Conservation (phyloP, 2,888 invertebrate genomes). For the Parasteatoda lunata region DNA sequence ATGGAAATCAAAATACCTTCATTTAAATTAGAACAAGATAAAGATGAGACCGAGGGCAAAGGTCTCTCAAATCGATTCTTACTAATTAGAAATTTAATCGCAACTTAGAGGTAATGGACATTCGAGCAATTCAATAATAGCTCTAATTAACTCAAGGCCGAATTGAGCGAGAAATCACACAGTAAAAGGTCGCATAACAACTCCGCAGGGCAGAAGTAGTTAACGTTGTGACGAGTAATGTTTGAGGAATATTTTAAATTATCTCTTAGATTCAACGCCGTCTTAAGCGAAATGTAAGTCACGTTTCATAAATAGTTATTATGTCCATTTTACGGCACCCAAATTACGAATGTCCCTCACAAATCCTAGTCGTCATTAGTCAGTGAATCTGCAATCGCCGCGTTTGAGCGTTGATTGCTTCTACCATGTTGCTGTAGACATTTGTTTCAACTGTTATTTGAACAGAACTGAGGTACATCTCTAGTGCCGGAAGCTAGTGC, state of each 20-base stretch:
- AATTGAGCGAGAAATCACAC: background rate
- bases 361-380: conserved; percentile 45
- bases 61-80: background rate
- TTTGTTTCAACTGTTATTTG: conserved; percentile 42
- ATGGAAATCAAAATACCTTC: background rate
- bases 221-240: background rate
- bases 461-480: conserved; percentile 27
- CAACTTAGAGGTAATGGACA: background rate
- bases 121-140: background rate
- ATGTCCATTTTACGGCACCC: conserved; percentile 44
- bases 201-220: background rate
- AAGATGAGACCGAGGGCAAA: background rate
- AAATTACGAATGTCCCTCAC: conserved; percentile 48
- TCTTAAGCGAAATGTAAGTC: conserved; percentile 27
- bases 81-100: background rate
- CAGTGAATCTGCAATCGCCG: conserved; percentile 34
- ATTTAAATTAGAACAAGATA: background rate
- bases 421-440: conserved; percentile 17
- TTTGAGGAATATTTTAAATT: background rate
- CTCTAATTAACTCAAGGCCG: conserved; percentile 1
- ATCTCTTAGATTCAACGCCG: background rate
- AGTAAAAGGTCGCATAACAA: background rate
- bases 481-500: conserved; percentile 32
- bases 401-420: conserved; percentile 53
- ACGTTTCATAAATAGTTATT: conserved; percentile 54